phyloP scores from a whole-genome alignment of 2,888 invertebrate genomes.

The Caenorhabditis sp. region DNA sequence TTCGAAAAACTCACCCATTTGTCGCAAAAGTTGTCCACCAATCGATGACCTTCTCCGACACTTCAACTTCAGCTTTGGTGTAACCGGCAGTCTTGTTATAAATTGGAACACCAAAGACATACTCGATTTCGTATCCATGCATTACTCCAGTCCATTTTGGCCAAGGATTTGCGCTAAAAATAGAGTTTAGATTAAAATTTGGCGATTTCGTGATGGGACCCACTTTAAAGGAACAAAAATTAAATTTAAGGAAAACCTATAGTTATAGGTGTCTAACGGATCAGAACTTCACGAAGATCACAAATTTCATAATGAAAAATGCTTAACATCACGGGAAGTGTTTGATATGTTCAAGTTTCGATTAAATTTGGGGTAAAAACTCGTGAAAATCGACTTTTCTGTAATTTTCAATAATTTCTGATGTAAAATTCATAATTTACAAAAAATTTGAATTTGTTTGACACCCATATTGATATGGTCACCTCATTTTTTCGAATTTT shows the following conservation, averaged over 20 bases:
- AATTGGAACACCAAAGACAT: slow-evolving; percentile 91
- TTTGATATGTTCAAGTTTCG: no score
- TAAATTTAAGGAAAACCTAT: neutral
- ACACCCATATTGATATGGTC: neutral
- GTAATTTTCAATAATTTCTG: no score
- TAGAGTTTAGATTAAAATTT: neutral
- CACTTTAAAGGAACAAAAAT: neutral
- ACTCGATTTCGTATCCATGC: slow-evolving; percentile 98
- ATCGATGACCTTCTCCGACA: slow-evolving; percentile 65
- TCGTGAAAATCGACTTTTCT: no score
- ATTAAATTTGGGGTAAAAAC: no score
- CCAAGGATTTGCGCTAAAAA: slow-evolving; percentile 68
- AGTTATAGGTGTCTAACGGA: no score
- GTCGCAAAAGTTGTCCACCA: slow-evolving; percentile 65
- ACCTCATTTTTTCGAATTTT: neutral
- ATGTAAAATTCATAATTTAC: neutral
- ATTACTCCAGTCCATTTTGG: slow-evolving; percentile 79
- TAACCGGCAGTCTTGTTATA: slow-evolving; percentile 67
- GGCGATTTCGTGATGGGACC: neutral
- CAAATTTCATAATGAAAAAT: no score
- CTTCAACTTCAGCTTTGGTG: slow-evolving; percentile 49
- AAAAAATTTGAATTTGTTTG: neutral
- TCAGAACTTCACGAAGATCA: no score
- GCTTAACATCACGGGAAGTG: no score
- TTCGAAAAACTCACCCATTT: slow-evolving; percentile 49